Conservation (phyloP, 1,140 invertebrate genomes). For the Zeugodacus cucurbitae region DNA sequence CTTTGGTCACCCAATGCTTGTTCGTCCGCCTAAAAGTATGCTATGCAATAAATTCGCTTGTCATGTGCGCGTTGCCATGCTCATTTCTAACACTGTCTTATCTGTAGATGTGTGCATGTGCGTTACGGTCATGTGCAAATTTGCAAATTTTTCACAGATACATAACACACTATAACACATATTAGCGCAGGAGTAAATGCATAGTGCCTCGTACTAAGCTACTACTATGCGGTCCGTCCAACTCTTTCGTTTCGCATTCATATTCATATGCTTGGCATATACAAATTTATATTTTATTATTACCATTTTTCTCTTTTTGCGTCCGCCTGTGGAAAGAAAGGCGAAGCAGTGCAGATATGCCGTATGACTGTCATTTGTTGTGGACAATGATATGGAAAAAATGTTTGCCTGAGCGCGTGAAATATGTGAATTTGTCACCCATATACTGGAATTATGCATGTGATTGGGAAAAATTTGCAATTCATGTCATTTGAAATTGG, state of each 20-base stretch:
- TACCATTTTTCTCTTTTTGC: background rate
- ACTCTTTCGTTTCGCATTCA: background rate
- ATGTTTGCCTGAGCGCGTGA: background rate
- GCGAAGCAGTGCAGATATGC: background rate
- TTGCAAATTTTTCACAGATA: background rate
- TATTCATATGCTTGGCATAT: background rate
- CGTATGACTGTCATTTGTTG: background rate
- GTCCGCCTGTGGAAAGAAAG: background rate
- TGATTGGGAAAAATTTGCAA: background rate
- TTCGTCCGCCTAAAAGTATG: background rate
- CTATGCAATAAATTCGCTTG: conserved; percentile 21
- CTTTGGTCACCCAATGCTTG: background rate
- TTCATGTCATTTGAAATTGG: background rate
- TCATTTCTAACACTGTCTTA: background rate
- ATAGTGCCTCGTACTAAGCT: too few relatives aligned
- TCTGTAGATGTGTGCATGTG: background rate
- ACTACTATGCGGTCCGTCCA: background rate
- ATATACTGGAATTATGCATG: background rate
- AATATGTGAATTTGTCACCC: background rate
- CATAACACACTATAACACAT: background rate
- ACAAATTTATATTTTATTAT: background rate
- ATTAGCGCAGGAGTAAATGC: background rate
- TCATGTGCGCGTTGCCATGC: background rate
- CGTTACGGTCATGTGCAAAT: background rate
- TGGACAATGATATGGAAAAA: conserved; percentile 3